These are phyloP conservation scores for Labeo calbasu DNA, from an alignment of 2,797 vertebrate genomes.

Conservation along the genomic window DNA sequence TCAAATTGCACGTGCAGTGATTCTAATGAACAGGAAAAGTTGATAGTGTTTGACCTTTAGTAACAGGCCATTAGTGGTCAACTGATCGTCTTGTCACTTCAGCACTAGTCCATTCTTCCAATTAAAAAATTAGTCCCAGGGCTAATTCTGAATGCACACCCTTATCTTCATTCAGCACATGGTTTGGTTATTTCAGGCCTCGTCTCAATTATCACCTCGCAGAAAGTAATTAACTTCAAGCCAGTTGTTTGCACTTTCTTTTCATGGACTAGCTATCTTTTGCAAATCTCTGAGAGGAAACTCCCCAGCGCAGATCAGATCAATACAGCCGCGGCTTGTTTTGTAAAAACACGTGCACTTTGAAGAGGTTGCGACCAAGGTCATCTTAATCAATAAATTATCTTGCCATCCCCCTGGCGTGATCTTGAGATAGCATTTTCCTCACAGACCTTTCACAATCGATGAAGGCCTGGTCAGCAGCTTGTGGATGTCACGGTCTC, in stretches of 20 bases:
- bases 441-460: slow-evolving; percentile 47
- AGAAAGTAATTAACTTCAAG: slow-evolving; percentile 55
- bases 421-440: slow-evolving; percentile 56
- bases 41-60: not conserved
- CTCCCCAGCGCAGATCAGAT: slow-evolving; percentile 30
- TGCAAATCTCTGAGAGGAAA: slow-evolving; percentile 28
- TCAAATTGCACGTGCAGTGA: not conserved
- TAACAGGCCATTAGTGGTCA: not conserved
- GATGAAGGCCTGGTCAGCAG: slow-evolving; percentile 55
- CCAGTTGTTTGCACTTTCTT: slow-evolving; percentile 42
- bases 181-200: slow-evolving; percentile 31
- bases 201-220: slow-evolving; percentile 51
- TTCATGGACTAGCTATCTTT: slow-evolving; percentile 45
- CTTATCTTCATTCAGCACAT: slow-evolving; percentile 46
- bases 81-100: not conserved
- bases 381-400: slow-evolving; percentile 59
- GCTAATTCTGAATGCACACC: slow-evolving; percentile 9
- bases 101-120: not conserved
- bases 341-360: slow-evolving; percentile 51
- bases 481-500: slow-evolving; percentile 32
- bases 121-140: not conserved
- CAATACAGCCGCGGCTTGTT: slow-evolving; percentile 44
- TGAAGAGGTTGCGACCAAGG: slow-evolving; percentile 53
- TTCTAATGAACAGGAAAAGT: not conserved
- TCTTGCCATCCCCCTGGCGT: slow-evolving; percentile 30